These are phyloP conservation scores for Acanthopagrus latus DNA, from an alignment of 2,797 vertebrate species.

Conservation along the genomic window DNA sequence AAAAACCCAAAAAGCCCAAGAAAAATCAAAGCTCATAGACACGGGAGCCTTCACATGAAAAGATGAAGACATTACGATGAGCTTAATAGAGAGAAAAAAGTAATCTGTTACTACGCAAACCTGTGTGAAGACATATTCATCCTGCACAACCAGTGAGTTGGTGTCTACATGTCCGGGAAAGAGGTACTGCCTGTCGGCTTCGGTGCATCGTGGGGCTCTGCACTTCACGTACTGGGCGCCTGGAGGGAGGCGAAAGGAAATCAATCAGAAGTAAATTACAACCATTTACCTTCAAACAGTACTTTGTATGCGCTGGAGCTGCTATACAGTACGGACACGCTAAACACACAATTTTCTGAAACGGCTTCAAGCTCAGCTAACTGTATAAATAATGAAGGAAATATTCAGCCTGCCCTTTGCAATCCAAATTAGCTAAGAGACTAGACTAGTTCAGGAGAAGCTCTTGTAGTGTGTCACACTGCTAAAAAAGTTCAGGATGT, in stretches of 20 bases:
- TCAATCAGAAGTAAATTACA: constrained; percentile 67
- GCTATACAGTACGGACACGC: constrained; percentile 20
- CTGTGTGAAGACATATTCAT: constrained; percentile 97
- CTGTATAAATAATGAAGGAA: constrained; percentile 6
- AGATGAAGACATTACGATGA: constrained; percentile 23
- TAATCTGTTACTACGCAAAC: constrained; percentile 76
- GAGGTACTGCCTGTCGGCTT: constrained; percentile 89
- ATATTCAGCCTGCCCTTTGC: constrained; percentile 15
- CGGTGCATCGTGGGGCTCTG: constrained; percentile 92
- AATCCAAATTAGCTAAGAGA: constrained; percentile 38
- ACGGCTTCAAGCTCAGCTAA: constrained; percentile 13
- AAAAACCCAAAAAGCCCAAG: not conserved
- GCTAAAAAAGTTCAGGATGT: constrained; percentile 31
- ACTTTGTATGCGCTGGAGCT: constrained; percentile 45
- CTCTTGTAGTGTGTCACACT: constrained; percentile 17
- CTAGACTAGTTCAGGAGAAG: constrained; percentile 17
- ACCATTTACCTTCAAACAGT: constrained; percentile 45
- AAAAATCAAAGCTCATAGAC: constrained; percentile 47
- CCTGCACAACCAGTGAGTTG: constrained; percentile 96
- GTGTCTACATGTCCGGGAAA: constrained; percentile 92
- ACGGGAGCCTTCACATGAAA: constrained; percentile 28
- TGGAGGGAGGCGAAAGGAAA: constrained; percentile 73
- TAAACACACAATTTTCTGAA: constrained; percentile 29
- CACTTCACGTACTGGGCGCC: constrained; percentile 95
- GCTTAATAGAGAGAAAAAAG: constrained; percentile 24